Percentiles rank a stretch among this genome's conserved stretches.
phyloP scores from a whole-genome alignment of 1,140 invertebrate species.

The Zaprionus taronus region DNA sequence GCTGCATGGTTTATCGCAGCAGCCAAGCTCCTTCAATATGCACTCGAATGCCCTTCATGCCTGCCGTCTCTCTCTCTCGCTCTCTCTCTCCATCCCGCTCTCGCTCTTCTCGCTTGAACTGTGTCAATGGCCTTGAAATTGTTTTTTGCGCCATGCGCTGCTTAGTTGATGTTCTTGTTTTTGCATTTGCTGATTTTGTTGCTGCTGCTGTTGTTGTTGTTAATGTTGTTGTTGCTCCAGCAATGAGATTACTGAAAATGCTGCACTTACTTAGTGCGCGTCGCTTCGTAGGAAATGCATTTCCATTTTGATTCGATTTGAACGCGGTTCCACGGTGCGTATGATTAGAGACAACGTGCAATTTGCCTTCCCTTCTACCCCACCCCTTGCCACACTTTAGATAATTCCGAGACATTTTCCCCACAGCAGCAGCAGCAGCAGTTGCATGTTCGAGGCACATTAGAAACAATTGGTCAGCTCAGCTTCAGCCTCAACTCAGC shows the following conservation, averaged over 20 bases:
- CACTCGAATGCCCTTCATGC: slow-evolving; percentile 67
- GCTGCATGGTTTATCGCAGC: slow-evolving; percentile 73
- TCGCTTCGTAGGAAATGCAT: slow-evolving; percentile 10
- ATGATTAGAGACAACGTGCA: slow-evolving; percentile 35
- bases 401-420: background rate
- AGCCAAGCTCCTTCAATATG: slow-evolving; percentile 59
- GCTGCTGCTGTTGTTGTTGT: slow-evolving; percentile 35
- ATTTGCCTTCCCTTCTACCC: background rate
- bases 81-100: background rate
- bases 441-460: slow-evolving; percentile 38
- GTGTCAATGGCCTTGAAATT: slow-evolving; percentile 80
- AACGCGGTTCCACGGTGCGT: slow-evolving; percentile 49
- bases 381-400: background rate
- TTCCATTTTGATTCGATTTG: slow-evolving; percentile 7
- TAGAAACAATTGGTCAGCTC: slow-evolving; percentile 14
- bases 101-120: slow-evolving; percentile 66
- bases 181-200: slow-evolving; percentile 27
- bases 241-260: slow-evolving; percentile 69
- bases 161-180: slow-evolving; percentile 65
- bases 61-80: background rate
- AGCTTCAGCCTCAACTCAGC: background rate
- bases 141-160: slow-evolving; percentile 69
- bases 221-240: slow-evolving; percentile 24
- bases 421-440: background rate
- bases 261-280: slow-evolving; percentile 45